A percentile compares a stretch with the other conserved stretches of the same genome.
These are phyloP conservation scores for Notospermus geniculatus DNA, from an alignment of 1,140 invertebrate genomes.

Conservation along the genomic window DNA sequence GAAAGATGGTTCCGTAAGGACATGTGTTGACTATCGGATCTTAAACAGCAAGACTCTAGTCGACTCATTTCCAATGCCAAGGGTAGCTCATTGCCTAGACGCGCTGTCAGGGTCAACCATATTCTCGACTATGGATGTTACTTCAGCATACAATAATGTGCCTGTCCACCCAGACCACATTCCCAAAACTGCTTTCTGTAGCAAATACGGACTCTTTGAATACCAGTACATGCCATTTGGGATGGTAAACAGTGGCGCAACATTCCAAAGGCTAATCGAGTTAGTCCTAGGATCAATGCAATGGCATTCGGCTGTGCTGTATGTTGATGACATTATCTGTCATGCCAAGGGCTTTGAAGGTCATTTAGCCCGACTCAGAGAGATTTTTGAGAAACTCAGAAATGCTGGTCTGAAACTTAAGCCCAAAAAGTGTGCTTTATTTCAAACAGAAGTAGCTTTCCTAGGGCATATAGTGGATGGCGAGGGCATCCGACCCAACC, in stretches of 20 bases:
- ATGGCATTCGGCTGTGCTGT: slow-evolving; percentile 17
- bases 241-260: not conserved
- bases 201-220: not conserved
- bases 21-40: no score
- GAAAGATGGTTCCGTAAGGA: no score
- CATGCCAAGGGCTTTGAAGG: slow-evolving; percentile 15
- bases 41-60: no score
- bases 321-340: slow-evolving; percentile 27
- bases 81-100: no score
- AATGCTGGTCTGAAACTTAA: slow-evolving; percentile 25
- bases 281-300: slow-evolving; percentile 17
- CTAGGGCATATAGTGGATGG: slow-evolving; percentile 29
- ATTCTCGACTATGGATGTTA: no score
- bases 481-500: slow-evolving; percentile 30
- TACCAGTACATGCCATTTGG: not conserved
- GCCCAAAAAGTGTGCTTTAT: no score
- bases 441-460: slow-evolving; percentile 26
- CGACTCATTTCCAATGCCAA: no score
- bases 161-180: no score
- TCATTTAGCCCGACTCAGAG: slow-evolving; percentile 2
- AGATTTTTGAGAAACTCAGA: slow-evolving; percentile 17
- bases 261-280: slow-evolving; percentile 14
- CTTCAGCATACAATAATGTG: no score
- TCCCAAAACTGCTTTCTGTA: no score
- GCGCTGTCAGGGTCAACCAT: no score